Base-by-base conservation (phyloP, 2,113 vertebrate genomes). In the Nerophis ophidion region DNA sequence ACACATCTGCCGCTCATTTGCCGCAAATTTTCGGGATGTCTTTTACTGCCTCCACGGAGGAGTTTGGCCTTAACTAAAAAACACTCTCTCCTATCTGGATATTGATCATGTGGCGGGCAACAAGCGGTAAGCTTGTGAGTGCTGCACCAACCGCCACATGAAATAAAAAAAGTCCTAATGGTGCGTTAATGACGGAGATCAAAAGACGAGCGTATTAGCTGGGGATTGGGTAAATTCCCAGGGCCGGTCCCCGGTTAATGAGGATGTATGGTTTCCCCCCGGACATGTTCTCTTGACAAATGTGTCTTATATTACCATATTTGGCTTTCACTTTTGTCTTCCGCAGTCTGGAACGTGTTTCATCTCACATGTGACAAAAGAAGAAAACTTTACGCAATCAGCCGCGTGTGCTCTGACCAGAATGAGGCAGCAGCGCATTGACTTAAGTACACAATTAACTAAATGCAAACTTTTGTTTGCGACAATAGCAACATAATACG, bases 1-100 rank as follows among this genome's bases (percentile, higher is more conserved):
- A 81, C 82, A 87, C 89, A 89, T 88, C 86, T 89, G 87, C 67
- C 68, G 76, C 82, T 87, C 71, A 84, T 88, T 89, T 87, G 60
- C 72, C 81, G 71, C 81, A 86, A 79, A 79, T 83, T 87, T 89
- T 79, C 60, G 54, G 80, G 82, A 85, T 86, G 84, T 89, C 79
- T 89, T 84, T 89, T 84, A 83, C 79, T 77, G 71, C 71, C 77
- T 75, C 78, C 77, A 80, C 80, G 66, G 62, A 76, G 76, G 83
- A 65, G 77, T 87, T 85, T 79, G 76, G 81, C 77, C 82, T 82
- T 73, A 78, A 81, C 75, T 71, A 68, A 80, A 83, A 79, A 82
- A 74, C 66, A 76, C 72, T 80, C 74, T 70, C 66, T 59, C 60
- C 57, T 71, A 81, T 84, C 69, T 75, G 77, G 75, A 81, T 84